Conservation (phyloP, 2,113 vertebrate species). For the Phycodurus eques region DNA sequence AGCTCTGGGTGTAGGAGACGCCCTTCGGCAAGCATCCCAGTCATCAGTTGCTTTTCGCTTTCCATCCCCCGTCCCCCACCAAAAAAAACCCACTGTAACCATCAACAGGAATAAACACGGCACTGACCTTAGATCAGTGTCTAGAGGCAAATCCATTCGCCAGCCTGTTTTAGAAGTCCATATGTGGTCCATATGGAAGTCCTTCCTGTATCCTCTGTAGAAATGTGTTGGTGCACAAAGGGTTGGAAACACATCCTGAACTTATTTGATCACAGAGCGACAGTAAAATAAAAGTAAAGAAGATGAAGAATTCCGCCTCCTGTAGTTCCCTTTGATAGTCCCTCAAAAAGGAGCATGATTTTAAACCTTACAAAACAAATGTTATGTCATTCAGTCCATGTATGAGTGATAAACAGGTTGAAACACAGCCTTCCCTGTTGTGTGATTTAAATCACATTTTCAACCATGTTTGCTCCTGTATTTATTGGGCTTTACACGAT, state of each 20-base stretch:
- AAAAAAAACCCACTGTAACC: conserved; percentile 54
- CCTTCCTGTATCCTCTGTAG: conserved; percentile 53
- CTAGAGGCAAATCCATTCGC: conserved; percentile 53
- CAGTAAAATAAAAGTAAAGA: neutral
- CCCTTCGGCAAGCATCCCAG: conserved; percentile 56
- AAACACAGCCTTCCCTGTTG: conserved; percentile 6
- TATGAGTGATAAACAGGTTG: conserved; percentile 13
- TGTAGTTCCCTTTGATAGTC: conserved; percentile 1
- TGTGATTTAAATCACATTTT: neutral
- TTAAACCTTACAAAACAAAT: neutral
- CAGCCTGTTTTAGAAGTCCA: conserved; percentile 47
- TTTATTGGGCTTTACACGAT: too few relatives aligned
- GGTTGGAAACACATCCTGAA: conserved; percentile 42
- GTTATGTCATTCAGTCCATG: conserved; percentile 1
- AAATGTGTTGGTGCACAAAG: conserved; percentile 38
- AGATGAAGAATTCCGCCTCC: neutral
- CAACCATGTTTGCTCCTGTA: neutral
- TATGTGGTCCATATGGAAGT: conserved; percentile 67
- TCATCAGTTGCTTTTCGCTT: conserved; percentile 45
- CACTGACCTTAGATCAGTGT: conserved; percentile 66
- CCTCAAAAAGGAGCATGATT: neutral
- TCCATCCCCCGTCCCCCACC: conserved; percentile 4
- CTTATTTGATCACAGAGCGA: conserved; percentile 30
- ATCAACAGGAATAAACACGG: conserved; percentile 57
- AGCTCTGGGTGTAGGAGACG: conserved; percentile 53